Percentiles rank a stretch among this genome's conserved stretches.
Evolutionary conservation across 2,888 invertebrate species (phyloP).

Genomic region (Augiades crinisus): DNA sequence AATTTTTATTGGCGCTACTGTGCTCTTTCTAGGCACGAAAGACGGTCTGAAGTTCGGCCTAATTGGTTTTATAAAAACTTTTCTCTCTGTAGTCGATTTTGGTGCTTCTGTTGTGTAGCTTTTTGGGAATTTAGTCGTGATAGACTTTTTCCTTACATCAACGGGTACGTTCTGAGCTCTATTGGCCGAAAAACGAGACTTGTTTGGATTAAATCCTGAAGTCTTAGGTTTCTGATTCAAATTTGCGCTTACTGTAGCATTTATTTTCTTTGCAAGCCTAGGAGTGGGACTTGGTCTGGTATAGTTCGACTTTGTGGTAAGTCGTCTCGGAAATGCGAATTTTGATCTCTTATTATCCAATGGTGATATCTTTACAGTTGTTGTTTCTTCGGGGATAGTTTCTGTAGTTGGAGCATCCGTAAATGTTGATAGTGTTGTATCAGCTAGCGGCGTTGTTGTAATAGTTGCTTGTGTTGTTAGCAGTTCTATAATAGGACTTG

Average conservation of each 20-base stretch:
- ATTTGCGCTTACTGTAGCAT: constrained; percentile 46
- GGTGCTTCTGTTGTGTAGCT: constrained; percentile 62
- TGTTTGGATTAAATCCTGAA: constrained; percentile 53
- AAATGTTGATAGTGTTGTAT: constrained; percentile 29
- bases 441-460: constrained; percentile 34
- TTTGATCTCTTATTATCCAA: constrained; percentile 62
- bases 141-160: constrained; percentile 55
- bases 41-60: constrained; percentile 65
- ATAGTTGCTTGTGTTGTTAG: constrained; percentile 37
- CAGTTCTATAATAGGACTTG: constrained; percentile 44
- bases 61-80: constrained; percentile 60
- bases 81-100: constrained; percentile 64
- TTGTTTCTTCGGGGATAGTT: constrained; percentile 52
- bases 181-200: constrained; percentile 57
- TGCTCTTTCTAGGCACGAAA: constrained; percentile 62
- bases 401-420: constrained; percentile 46
- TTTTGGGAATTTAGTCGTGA: constrained; percentile 45
- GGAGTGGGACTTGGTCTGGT: constrained; percentile 47
- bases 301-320: constrained; percentile 57
- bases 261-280: constrained; percentile 51
- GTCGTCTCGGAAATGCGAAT: constrained; percentile 66
- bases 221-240: constrained; percentile 64
- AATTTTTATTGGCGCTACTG: constrained; percentile 40
- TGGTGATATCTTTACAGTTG: constrained; percentile 54
- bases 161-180: constrained; percentile 71